phyloP scores from a whole-genome alignment of 1,140 invertebrate genomes.

The Tachypleus tridentatus region DNA sequence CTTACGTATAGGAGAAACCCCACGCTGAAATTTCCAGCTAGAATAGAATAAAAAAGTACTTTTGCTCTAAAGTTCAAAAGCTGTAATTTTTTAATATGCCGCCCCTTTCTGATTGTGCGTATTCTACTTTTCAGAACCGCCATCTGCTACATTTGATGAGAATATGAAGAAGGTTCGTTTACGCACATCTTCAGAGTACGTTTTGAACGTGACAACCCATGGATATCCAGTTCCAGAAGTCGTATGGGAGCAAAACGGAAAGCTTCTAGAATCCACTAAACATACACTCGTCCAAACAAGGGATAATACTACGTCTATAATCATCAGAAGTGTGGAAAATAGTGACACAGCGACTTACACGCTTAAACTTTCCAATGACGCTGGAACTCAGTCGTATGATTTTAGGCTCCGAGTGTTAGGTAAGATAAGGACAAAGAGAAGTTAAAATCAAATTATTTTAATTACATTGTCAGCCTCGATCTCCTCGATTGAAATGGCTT shows the following conservation, averaged over 20 bases:
- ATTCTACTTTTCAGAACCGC: slow-evolving; percentile 39
- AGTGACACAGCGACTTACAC: slow-evolving; percentile 52
- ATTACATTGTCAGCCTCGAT: too few relatives aligned
- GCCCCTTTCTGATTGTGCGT: not conserved
- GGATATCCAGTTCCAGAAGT: slow-evolving; percentile 55
- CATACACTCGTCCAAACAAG: slow-evolving; percentile 43
- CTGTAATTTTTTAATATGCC: too few relatives aligned
- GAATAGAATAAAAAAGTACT: too few relatives aligned
- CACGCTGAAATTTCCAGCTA: too few relatives aligned
- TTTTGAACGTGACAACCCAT: slow-evolving; percentile 44
- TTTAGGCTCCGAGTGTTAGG: slow-evolving; percentile 65
- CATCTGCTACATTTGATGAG: slow-evolving; percentile 47
- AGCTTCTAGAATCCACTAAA: slow-evolving; percentile 32
- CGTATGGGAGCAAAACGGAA: slow-evolving; percentile 50
- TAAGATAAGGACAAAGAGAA: slow-evolving; percentile 30
- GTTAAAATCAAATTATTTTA: slow-evolving; percentile 2
- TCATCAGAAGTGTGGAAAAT: slow-evolving; percentile 45
- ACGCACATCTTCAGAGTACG: slow-evolving; percentile 45
- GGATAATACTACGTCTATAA: slow-evolving; percentile 46
- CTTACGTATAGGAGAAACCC: too few relatives aligned
- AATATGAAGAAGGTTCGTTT: slow-evolving; percentile 35
- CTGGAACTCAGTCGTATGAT: slow-evolving; percentile 54
- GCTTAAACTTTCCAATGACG: slow-evolving; percentile 50
- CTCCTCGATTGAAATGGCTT: too few relatives aligned
- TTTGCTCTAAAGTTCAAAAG: too few relatives aligned